Evolutionary conservation across 2,888 invertebrate species (phyloP).

Genomic region (Agrochola lychnidis): DNA sequence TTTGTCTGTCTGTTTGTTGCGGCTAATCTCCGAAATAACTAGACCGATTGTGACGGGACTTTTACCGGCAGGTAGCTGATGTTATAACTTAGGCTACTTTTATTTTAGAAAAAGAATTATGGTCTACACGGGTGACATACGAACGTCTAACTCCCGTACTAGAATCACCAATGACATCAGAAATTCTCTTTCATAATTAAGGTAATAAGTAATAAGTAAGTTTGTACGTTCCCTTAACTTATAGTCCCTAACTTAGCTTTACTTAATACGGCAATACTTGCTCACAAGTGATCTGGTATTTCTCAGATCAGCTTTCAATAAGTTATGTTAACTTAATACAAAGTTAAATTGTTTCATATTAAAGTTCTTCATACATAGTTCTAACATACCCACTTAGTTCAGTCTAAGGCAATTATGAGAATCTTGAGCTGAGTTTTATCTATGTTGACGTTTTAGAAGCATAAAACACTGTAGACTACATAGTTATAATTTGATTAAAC

Average conservation of each 20-base stretch:
- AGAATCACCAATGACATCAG: neutral
- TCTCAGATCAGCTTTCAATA: conserved; percentile 33
- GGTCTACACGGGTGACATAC: too few species aligned
- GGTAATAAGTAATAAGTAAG: neutral
- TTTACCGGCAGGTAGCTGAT: too few species aligned
- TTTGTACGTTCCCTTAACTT: neutral
- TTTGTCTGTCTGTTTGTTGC: too few species aligned
- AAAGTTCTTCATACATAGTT: conserved; percentile 31
- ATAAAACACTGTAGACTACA: neutral
- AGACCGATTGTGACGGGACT: too few species aligned
- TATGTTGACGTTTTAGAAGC: neutral
- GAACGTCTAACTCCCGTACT: neutral
- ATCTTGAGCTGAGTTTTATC: conserved; percentile 2
- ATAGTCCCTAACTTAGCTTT: neutral
- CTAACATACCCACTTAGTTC: neutral
- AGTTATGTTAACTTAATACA: conserved; percentile 1
- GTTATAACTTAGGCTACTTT: too few species aligned
- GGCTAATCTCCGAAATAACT: too few species aligned
- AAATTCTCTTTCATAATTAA: conserved; percentile 3
- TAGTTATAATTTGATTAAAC: conserved; percentile 1
- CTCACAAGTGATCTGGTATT: conserved; percentile 3
- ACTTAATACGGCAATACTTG: conserved; percentile 5
- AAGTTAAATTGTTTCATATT: conserved; percentile 48
- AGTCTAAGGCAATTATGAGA: conserved; percentile 28
- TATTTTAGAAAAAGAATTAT: too few species aligned